Evolutionary conservation across 35 echinoderm and acorn worm species (phyloP).

Genomic region (Chiridota heheva): DNA sequence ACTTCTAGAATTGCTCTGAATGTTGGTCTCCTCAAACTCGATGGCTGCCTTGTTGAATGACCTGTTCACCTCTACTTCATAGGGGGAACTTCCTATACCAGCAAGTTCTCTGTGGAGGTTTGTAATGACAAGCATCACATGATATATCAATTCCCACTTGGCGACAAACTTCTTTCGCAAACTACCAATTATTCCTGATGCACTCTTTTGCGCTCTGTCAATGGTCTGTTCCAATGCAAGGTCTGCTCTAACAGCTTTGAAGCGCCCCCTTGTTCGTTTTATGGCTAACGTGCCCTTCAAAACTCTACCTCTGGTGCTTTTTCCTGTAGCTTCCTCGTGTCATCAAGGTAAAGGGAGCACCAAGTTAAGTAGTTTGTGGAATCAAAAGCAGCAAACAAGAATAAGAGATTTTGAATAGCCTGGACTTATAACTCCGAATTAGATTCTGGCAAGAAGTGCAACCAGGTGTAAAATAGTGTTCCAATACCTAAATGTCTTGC

Average conservation of each 20-base stretch:
- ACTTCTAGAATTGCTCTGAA: not conserved
- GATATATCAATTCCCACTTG: not conserved
- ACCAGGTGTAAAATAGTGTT: not conserved
- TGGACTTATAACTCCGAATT: not conserved
- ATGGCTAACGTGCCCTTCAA: not conserved
- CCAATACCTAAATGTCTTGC: not conserved
- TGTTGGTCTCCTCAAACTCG: not conserved
- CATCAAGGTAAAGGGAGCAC: not conserved
- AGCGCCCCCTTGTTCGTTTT: not conserved
- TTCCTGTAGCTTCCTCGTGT: not conserved
- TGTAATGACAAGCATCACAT: not conserved
- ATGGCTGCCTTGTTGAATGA: not conserved
- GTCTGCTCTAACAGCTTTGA: constrained; percentile 4
- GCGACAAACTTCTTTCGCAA: not conserved
- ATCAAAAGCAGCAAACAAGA: not conserved
- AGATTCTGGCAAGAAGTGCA: not conserved
- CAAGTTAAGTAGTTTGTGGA: not conserved
- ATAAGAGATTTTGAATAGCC: not conserved
- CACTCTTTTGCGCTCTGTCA: not conserved
- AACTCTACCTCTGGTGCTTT: not conserved
- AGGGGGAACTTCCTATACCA: not conserved
- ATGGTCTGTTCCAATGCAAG: not conserved
- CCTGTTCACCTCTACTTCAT: not conserved
- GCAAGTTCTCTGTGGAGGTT: not conserved
- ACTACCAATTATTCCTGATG: not conserved